Percentiles rank a stretch among this genome's conserved stretches.
phyloP scores from a whole-genome alignment of 2,888 invertebrate species.

The Spatulosminthurus flaviceps region DNA sequence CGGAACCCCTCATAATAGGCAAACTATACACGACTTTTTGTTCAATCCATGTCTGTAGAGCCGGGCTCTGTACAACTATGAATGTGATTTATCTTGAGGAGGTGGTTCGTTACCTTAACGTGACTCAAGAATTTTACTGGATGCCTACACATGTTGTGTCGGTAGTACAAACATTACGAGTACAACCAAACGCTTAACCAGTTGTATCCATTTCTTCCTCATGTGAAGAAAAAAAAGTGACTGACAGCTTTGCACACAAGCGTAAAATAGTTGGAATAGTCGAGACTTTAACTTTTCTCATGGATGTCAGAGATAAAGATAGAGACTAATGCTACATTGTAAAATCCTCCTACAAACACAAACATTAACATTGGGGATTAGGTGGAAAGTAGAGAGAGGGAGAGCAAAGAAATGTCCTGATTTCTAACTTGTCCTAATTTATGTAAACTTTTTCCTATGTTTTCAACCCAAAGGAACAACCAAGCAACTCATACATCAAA shows the following conservation, averaged over 20 bases:
- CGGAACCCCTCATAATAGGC: no score
- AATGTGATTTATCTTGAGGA: neutral
- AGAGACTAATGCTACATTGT: neutral
- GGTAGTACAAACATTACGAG: neutral
- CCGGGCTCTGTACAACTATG: no score
- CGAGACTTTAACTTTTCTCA: neutral
- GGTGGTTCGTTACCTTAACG: conserved; percentile 14
- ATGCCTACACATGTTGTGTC: conserved; percentile 12
- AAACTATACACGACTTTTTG: no score
- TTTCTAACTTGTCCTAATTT: no score
- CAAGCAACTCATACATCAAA: no score
- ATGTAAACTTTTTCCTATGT: no score
- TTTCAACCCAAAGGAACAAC: no score
- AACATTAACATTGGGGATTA: no score
- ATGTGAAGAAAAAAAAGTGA: neutral
- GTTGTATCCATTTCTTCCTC: neutral
- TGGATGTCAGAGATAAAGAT: neutral
- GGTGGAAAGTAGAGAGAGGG: no score
- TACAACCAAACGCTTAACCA: neutral
- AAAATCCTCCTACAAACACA: no score
- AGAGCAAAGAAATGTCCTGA: no score
- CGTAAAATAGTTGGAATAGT: conserved; percentile 18
- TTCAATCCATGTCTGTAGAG: no score
- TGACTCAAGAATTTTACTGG: neutral
- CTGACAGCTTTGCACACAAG: conserved; percentile 18